Evolutionary conservation across 2,888 invertebrate genomes (phyloP).

Genomic region (Nudaria mundana): DNA sequence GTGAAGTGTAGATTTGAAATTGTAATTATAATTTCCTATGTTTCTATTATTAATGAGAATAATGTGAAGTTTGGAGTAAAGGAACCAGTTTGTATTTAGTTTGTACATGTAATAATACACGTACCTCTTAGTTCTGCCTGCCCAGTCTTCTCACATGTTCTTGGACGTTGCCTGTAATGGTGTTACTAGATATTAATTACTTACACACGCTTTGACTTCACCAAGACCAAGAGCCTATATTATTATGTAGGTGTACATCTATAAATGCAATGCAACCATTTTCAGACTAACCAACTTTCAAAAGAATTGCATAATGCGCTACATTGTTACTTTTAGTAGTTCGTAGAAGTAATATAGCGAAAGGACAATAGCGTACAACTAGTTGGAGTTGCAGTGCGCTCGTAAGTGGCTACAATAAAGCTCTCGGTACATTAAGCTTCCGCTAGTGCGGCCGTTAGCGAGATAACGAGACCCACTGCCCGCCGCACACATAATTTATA

Average conservation of each 20-base stretch:
- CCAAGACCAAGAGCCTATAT: not conserved
- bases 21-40: conserved; percentile 28
- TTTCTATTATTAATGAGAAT: conserved; percentile 7
- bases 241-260: too few relatives aligned
- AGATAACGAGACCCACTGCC: conserved; percentile 79
- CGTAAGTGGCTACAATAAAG: conserved; percentile 80
- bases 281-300: too few relatives aligned
- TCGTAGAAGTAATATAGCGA: conserved; percentile 26
- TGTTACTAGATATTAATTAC: too few relatives aligned
- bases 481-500: conserved; percentile 79
- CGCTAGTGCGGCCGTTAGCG: conserved; percentile 76
- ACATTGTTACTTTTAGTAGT: conserved; percentile 7
- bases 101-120: too few relatives aligned
- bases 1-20: conserved; percentile 47
- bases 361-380: conserved; percentile 37
- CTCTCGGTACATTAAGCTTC: conserved; percentile 80
- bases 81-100: too few relatives aligned
- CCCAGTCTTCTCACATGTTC: too few relatives aligned
- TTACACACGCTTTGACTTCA: too few relatives aligned
- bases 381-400: conserved; percentile 43
- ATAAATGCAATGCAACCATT: too few relatives aligned
- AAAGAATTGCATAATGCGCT: too few relatives aligned
- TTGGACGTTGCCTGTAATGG: too few relatives aligned
- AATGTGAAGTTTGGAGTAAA: too few relatives aligned
- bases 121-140: too few relatives aligned